Conservation (phyloP, 92 coral and sea anemone genomes). For the Zoanthus sociatus region DNA sequence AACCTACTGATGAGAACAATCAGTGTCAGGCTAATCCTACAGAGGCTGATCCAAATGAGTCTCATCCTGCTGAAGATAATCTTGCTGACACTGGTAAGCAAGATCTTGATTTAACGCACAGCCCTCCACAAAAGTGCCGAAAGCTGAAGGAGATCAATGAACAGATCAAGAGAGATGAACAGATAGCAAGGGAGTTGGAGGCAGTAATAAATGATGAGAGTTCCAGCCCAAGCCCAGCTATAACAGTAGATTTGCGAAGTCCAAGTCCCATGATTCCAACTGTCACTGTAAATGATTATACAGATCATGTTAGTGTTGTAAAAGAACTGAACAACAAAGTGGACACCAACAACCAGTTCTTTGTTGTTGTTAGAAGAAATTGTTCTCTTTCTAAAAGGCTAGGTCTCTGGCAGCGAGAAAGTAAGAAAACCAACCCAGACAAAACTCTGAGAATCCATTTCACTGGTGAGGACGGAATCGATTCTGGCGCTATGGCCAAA, state of each 20-base stretch:
- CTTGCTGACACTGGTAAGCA: conserved; percentile 13
- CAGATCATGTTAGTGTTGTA: conserved; percentile 43
- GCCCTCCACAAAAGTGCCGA: conserved; percentile 22
- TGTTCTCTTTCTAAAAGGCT: conserved; percentile 7
- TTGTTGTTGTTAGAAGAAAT: conserved; percentile 22
- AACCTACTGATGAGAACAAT: not conserved
- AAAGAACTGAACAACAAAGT: conserved; percentile 31
- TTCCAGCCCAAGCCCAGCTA: conserved; percentile 14
- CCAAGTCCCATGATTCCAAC: not conserved
- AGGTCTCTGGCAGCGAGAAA: conserved; percentile 48
- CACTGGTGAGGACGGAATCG: conserved; percentile 47
- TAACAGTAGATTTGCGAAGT: not conserved
- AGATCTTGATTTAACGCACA: conserved; percentile 5
- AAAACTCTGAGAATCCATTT: conserved; percentile 34
- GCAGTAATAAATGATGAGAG: conserved; percentile 36
- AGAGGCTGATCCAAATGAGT: not conserved
- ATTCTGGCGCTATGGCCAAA: conserved; percentile 50
- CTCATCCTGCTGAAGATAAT: not conserved
- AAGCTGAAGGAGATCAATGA: conserved; percentile 41
- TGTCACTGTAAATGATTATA: not conserved
- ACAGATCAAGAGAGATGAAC: conserved; percentile 41
- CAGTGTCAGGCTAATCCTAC: not conserved
- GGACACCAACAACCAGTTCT: conserved; percentile 8
- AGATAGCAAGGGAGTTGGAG: conserved; percentile 55
- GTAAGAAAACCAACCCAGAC: conserved; percentile 16